Conservation (phyloP, 1,140 invertebrate genomes). For the Panagrolaimus sp. region DNA sequence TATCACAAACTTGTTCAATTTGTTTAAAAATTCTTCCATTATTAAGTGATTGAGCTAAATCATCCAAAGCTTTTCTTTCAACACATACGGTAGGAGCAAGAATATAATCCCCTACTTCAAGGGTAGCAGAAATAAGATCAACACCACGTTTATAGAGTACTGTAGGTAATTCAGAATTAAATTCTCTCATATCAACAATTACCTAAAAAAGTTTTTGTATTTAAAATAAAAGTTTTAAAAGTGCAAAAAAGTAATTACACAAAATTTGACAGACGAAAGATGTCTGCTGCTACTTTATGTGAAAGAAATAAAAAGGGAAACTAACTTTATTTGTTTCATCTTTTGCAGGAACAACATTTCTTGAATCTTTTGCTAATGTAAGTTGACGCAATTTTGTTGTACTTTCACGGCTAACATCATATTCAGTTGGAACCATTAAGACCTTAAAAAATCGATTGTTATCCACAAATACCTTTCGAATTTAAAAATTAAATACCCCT, state of each 20-base stretch:
- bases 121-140: conserved; percentile 82
- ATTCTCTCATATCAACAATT: conserved; percentile 87
- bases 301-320: neutral
- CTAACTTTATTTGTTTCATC: neutral
- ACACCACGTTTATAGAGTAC: conserved; percentile 85
- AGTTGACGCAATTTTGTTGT: conserved; percentile 32
- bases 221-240: too few relatives aligned
- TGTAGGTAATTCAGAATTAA: conserved; percentile 87
- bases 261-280: too few relatives aligned
- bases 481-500: conserved; percentile 10
- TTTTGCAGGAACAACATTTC: conserved; percentile 8
- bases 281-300: too few relatives aligned
- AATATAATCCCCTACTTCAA: conserved; percentile 94
- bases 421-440: conserved; percentile 52
- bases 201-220: conserved; percentile 35
- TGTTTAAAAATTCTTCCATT: conserved; percentile 91
- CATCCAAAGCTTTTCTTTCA: conserved; percentile 91
- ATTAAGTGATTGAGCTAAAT: conserved; percentile 89
- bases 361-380: conserved; percentile 31
- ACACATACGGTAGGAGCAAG: conserved; percentile 89
- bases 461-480: too few relatives aligned
- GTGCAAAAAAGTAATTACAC: too few relatives aligned
- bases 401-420: conserved; percentile 42
- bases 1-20: conserved; percentile 64
- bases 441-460: conserved; percentile 39